These are phyloP conservation scores for Zalophus californianus DNA, from an alignment of 2,797 vertebrate genomes.

Conservation along the genomic window DNA sequence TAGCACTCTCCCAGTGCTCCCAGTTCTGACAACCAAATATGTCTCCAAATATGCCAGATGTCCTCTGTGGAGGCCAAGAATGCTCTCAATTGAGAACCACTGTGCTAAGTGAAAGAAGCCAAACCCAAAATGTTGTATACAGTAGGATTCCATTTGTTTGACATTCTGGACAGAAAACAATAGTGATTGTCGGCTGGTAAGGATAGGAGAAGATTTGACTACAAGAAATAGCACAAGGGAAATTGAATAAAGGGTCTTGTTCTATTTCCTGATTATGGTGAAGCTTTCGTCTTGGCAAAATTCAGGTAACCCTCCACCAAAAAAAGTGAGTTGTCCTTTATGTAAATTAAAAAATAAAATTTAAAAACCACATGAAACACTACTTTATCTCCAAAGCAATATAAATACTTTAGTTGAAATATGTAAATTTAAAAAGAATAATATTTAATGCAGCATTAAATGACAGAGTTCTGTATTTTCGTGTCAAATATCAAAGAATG, in stretches of 20 bases:
- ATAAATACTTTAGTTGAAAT: not conserved
- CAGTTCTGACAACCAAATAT: not conserved
- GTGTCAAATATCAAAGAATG: not conserved
- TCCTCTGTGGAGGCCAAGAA: not conserved
- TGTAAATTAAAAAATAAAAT: not conserved
- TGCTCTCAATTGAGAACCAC: not conserved
- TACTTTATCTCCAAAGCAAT: not conserved
- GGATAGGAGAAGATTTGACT: not conserved
- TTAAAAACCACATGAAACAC: not conserved
- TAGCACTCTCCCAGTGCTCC: fast-evolving
- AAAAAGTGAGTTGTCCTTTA: not conserved
- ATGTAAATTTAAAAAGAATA: not conserved
- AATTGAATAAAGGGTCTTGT: not conserved
- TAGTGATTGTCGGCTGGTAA: not conserved
- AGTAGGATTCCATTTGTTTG: not conserved
- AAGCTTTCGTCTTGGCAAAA: not conserved
- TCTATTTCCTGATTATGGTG: not conserved
- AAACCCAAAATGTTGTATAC: not conserved
- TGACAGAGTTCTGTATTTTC: not conserved
- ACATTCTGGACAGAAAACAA: not conserved
- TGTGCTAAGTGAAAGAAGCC: not conserved
- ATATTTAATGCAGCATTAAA: not conserved
- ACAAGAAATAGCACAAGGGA: not conserved
- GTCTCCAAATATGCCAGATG: not conserved
- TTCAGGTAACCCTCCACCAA: not conserved